Conservation (phyloP, 2,888 invertebrate genomes). For the Copidosoma aretas region DNA sequence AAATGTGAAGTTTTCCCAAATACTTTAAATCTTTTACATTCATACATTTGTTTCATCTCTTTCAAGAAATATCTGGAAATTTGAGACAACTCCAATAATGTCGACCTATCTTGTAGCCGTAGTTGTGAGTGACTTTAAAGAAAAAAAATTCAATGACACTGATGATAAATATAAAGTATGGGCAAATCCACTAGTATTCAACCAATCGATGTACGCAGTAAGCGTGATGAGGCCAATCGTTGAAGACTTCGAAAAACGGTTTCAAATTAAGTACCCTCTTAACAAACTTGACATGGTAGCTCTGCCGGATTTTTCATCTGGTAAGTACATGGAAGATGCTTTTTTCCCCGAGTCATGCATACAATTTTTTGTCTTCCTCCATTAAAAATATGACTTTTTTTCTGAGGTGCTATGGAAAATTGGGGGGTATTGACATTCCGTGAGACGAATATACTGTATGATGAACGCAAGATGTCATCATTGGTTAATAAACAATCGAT, state of each 20-base stretch:
- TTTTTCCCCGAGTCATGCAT: too few relatives aligned
- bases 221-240: slow-evolving; percentile 62
- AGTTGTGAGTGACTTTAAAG: slow-evolving; percentile 75
- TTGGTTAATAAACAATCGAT: slow-evolving; percentile 48
- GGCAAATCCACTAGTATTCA: slow-evolving; percentile 72
- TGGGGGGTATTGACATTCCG: slow-evolving; percentile 63
- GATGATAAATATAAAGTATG: slow-evolving; percentile 63
- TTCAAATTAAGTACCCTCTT: slow-evolving; percentile 60
- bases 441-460: slow-evolving; percentile 82
- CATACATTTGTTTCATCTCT: slow-evolving; percentile 38
- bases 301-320: slow-evolving; percentile 66
- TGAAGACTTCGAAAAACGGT: slow-evolving; percentile 59
- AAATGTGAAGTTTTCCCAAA: too few relatives aligned
- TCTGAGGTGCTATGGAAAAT: slow-evolving; percentile 65
- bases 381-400: too few relatives aligned
- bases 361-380: too few relatives aligned
- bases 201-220: slow-evolving; percentile 71
- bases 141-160: slow-evolving; percentile 42
- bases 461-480: slow-evolving; percentile 53
- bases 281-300: slow-evolving; percentile 67
- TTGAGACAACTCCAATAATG: slow-evolving; percentile 72
- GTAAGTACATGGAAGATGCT: too few relatives aligned
- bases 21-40: not conserved
- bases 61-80: slow-evolving; percentile 48
- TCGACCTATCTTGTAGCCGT: slow-evolving; percentile 86